Evolutionary conservation across 2,113 vertebrate species (phyloP).

Genomic region (Nematolebias whitei): DNA sequence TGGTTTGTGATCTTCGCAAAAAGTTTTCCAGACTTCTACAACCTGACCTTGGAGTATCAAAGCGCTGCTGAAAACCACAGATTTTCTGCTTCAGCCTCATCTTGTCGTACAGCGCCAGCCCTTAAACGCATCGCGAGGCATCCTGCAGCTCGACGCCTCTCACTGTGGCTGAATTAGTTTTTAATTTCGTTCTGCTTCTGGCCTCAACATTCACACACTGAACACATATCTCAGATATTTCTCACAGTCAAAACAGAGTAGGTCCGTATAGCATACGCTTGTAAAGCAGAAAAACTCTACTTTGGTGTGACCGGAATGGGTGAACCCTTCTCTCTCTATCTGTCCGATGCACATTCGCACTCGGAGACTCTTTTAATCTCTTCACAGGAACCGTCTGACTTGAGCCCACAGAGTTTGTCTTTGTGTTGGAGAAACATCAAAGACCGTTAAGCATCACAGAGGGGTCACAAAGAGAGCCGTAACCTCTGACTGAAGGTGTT

Average conservation of each 20-base stretch:
- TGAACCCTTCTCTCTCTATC: constrained; percentile 44
- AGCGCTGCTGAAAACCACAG: constrained; percentile 32
- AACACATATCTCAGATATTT: constrained; percentile 68
- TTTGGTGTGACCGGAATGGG: constrained; percentile 59
- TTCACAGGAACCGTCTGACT: constrained; percentile 52
- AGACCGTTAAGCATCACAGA: constrained; percentile 71
- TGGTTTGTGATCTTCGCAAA: constrained; percentile 29
- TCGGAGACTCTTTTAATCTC: constrained; percentile 61
- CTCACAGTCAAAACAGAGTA: constrained; percentile 62
- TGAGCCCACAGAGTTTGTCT: constrained; percentile 67
- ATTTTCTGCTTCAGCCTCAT: constrained; percentile 44
- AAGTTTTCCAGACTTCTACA: constrained; percentile 53
- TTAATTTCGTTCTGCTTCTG: constrained; percentile 62
- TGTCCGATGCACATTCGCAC: constrained; percentile 45
- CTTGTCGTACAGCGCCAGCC: constrained; percentile 2
- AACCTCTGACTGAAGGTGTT: constrained; percentile 49
- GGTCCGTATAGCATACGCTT: constrained; percentile 44
- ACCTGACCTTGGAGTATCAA: constrained; percentile 49
- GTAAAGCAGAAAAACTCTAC: constrained; percentile 63
- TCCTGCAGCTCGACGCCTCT: constrained; percentile 45
- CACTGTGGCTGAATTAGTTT: constrained; percentile 47
- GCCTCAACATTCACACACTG: constrained; percentile 64
- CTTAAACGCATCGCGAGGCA: constrained; percentile 38
- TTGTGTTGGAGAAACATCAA: constrained; percentile 73
- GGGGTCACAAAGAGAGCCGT: constrained; percentile 41